Evolutionary conservation across 1,140 invertebrate genomes (phyloP).

Genomic region (Eriocheir sinensis): DNA sequence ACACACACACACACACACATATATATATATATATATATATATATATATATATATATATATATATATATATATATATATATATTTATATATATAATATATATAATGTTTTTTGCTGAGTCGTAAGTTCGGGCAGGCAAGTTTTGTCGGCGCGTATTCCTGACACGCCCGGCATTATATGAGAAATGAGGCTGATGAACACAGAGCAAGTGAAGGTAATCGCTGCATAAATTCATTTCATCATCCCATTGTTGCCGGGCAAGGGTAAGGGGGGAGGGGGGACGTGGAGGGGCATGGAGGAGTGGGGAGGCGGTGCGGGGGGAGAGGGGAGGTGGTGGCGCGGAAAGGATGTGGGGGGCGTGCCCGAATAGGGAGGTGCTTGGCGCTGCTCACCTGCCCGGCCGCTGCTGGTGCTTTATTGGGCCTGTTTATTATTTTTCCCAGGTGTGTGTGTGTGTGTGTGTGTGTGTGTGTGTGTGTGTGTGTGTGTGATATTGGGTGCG

Average conservation of each 20-base stretch:
- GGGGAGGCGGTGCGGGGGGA: too few relatives aligned
- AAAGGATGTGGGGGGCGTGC: not conserved
- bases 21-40: not conserved
- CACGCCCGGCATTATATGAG: not conserved
- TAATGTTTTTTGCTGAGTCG: too few relatives aligned
- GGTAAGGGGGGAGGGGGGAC: not conserved
- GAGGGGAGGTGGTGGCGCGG: not conserved
- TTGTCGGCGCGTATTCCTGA: not conserved
- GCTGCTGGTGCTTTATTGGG: not conserved
- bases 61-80: not conserved
- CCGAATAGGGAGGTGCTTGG: not conserved
- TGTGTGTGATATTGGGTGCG: not conserved
- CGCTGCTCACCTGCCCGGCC: not conserved
- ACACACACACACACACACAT: not conserved
- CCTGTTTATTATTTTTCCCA: not conserved
- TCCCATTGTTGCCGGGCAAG: not conserved
- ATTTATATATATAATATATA: too few relatives aligned
- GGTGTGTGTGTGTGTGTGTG: conserved; percentile 1
- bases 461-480: too few relatives aligned
- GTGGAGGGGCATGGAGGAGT: not conserved
- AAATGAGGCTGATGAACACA: not conserved
- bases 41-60: not conserved
- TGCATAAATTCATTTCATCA: conserved; percentile 27
- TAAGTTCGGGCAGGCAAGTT: not conserved
- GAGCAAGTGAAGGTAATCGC: not conserved